These are phyloP conservation scores for Ennomos erosarius DNA, from an alignment of 2,888 invertebrate genomes.

Conservation along the genomic window DNA sequence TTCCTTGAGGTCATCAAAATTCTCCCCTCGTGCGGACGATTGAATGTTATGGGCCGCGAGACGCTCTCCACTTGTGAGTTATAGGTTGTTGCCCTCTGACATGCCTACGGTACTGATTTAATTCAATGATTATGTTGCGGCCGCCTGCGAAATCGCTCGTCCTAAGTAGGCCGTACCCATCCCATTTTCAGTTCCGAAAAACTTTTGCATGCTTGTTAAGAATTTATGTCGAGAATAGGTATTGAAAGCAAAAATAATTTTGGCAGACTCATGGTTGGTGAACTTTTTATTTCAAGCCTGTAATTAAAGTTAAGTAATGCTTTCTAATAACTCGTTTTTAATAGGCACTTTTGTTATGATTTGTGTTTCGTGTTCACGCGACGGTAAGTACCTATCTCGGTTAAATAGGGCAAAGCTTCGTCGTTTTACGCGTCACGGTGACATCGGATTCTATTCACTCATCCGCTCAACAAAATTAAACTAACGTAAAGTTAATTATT, in stretches of 20 bases:
- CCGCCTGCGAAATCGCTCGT: constrained; percentile 34
- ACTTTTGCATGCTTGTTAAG: constrained; percentile 2
- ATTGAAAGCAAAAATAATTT: constrained; percentile 3
- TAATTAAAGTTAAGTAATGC: constrained; percentile 9
- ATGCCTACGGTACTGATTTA: constrained; percentile 72
- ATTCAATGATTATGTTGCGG: constrained; percentile 65
- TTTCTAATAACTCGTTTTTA: constrained; percentile 14
- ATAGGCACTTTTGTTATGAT: background rate
- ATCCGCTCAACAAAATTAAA: constrained; percentile 12
- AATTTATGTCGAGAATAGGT: background rate
- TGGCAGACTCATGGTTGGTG: constrained; percentile 5
- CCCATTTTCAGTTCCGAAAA: constrained; percentile 11
- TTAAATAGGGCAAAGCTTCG: constrained; percentile 3
- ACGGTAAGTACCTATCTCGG: constrained; percentile 2
- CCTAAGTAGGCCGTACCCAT: constrained; percentile 14
- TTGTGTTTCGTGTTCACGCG: constrained; percentile 5
- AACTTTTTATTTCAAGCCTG: background rate
- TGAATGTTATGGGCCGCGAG: constrained; percentile 82
- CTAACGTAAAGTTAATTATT: constrained; percentile 21
- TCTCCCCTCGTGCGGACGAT: constrained; percentile 80
- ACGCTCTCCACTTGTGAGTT: constrained; percentile 77
- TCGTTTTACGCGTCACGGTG: constrained; percentile 8
- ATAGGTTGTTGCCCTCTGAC: constrained; percentile 72
- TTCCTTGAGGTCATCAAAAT: constrained; percentile 82
- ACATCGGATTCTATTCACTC: constrained; percentile 6